phyloP scores from a whole-genome alignment of 1,140 invertebrate species.

The Nautilus pompilius region DNA sequence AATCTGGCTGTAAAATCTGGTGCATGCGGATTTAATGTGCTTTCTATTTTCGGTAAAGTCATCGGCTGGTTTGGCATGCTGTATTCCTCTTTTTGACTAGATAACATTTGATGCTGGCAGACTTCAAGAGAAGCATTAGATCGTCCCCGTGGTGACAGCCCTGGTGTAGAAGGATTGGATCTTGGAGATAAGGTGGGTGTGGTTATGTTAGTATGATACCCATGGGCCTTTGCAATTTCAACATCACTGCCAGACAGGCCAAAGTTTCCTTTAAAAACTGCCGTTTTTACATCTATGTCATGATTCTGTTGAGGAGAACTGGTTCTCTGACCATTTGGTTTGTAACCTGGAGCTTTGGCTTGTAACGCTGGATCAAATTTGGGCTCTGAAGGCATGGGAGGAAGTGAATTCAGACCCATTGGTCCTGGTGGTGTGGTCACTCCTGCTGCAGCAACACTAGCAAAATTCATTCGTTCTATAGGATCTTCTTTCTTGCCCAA shows the following conservation, averaged over 20 bases:
- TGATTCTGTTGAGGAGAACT: slow-evolving; percentile 43
- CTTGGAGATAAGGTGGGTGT: slow-evolving; percentile 68
- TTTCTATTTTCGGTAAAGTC: slow-evolving; percentile 59
- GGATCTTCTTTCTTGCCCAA: slow-evolving; percentile 68
- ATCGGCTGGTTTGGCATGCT: slow-evolving; percentile 54
- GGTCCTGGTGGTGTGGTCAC: slow-evolving; percentile 29
- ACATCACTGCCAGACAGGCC: too few species aligned
- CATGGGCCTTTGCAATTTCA: too few species aligned
- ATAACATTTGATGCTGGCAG: slow-evolving; percentile 15
- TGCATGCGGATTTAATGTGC: slow-evolving; percentile 80
- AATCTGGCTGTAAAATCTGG: slow-evolving; percentile 72
- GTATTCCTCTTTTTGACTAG: slow-evolving; percentile 46
- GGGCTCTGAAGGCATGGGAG: slow-evolving; percentile 60
- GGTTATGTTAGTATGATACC: too few species aligned
- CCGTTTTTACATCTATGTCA: too few species aligned
- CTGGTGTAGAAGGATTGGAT: slow-evolving; percentile 25
- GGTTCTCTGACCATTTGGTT: slow-evolving; percentile 28
- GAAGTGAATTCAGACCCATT: slow-evolving; percentile 58
- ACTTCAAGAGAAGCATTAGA: slow-evolving; percentile 16
- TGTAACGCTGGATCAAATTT: slow-evolving; percentile 29
- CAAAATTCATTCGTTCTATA: slow-evolving; percentile 68
- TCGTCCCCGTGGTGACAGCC: slow-evolving; percentile 25
- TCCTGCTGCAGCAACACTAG: slow-evolving; percentile 68
- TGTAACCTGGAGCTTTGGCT: slow-evolving; percentile 51
- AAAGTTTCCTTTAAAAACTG: too few species aligned